phyloP scores from a whole-genome alignment of 2,888 invertebrate genomes.

The Galerucella pusilla region DNA sequence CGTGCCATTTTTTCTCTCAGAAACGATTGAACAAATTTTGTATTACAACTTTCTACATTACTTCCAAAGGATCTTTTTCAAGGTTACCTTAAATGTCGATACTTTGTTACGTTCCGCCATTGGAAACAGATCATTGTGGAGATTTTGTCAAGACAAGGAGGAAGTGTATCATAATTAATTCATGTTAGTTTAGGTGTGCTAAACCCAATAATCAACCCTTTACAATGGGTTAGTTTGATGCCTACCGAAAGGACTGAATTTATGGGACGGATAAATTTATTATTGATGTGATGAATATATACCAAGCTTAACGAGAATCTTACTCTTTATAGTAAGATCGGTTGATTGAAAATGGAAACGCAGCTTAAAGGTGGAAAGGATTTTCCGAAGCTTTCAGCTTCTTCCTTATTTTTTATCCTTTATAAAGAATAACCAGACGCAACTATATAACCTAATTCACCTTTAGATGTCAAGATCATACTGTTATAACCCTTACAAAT shows the following conservation, averaged over 20 bases:
- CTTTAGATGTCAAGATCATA: no score
- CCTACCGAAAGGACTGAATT: slow-evolving; percentile 43
- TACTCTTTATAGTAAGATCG: not conserved
- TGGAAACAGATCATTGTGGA: slow-evolving; percentile 27
- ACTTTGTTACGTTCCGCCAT: not conserved
- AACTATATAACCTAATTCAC: no score
- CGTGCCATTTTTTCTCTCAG: no score
- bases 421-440: no score
- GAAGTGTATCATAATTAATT: slow-evolving; percentile 46
- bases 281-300: slow-evolving; percentile 33
- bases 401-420: no score
- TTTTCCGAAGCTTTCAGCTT: no score
- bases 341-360: not conserved
- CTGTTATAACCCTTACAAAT: no score
- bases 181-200: slow-evolving; percentile 45
- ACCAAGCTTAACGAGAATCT: slow-evolving; percentile 10
- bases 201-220: slow-evolving; percentile 45
- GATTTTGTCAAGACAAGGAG: slow-evolving; percentile 31
- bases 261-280: slow-evolving; percentile 43
- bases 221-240: slow-evolving; percentile 46
- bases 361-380: no score
- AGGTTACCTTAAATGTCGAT: no score
- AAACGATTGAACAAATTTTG: no score
- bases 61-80: no score
- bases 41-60: no score